Base-by-base conservation (phyloP, 2,113 vertebrate species). In the Prinia subflava region DNA sequence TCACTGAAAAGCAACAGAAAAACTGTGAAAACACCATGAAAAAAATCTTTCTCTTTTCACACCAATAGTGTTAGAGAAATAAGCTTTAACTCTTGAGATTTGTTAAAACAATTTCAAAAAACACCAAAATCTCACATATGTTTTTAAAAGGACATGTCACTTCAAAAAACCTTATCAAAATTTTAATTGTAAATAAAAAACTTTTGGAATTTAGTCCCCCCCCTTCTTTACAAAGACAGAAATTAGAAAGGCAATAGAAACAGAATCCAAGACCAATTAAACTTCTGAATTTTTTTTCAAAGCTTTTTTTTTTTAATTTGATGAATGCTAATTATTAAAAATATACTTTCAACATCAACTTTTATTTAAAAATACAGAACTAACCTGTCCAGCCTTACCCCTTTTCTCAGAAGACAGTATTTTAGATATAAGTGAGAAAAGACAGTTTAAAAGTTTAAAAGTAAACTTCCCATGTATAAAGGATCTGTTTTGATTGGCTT, bases 401-500 rank as follows among this genome's bases (percentile, higher is more conserved):
- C 21, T 11, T 39, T 90, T 90, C 81, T 92, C 37, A 57, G 64
- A 90, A 25, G 22, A 60, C 0, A 71, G 25, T 39, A 53, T 33
- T 78, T 73, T 77, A 86, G 57, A 84, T 84, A 59, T 52, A 83
- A 83, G 27, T 41, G 33, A 94, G 35, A 91, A 52, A 46, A 89
- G 25, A 64, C 73, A 87, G 41, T 44, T n/a, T n/a, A n/a, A n/a
- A n/a, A n/a, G n/a, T n/a, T n/a, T 56, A 88, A 83, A 90, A 76
- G 85, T 46, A 65, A 89, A 84, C 23, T 83, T 92, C 59, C 49
- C 23, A n/a, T 42, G 19, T 64, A 74, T 33, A 64, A 77, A 69
- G 47, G 28, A 82, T 78, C 73, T 96, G 80, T 91, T 87, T 94
- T 78, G 68, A 46, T 82, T 82, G 62, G 90, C 70, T 80, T 77